Conservation (phyloP, 2,888 invertebrate genomes). For the Serrognathus titanus region DNA sequence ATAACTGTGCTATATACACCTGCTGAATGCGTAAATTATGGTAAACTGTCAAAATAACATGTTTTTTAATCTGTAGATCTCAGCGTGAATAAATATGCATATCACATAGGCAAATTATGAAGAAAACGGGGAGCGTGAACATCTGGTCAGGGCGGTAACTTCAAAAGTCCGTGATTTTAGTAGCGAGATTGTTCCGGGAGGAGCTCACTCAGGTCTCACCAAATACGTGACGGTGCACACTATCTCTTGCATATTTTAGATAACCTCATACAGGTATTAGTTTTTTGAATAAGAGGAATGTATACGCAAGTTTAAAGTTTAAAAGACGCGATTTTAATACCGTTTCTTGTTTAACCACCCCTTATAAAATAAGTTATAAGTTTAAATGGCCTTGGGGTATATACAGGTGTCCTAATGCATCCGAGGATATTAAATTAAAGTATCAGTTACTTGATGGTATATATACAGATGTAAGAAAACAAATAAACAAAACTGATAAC, state of each 20-base stretch:
- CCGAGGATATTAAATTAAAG: too few relatives aligned
- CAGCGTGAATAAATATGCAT: conserved; percentile 7
- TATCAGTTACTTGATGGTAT: too few relatives aligned
- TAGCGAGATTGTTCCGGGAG: conserved; percentile 7
- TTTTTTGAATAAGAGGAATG: too few relatives aligned
- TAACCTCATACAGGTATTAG: conserved; percentile 1
- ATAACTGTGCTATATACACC: background rate
- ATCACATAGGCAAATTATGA: conserved; percentile 8
- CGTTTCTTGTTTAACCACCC: too few relatives aligned
- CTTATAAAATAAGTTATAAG: too few relatives aligned
- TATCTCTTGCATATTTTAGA: conserved; percentile 6
- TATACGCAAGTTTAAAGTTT: too few relatives aligned
- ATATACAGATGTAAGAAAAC: too few relatives aligned
- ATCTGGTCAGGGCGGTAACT: conserved; percentile 6
- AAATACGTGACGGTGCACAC: conserved; percentile 7
- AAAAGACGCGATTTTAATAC: too few relatives aligned
- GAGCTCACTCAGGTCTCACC: conserved; percentile 5
- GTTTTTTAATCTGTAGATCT: conserved; percentile 8
- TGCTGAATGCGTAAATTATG: background rate
- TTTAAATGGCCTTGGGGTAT: too few relatives aligned
- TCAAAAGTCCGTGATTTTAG: conserved; percentile 7
- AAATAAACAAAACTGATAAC: too few relatives aligned
- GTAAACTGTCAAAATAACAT: conserved; percentile 9
- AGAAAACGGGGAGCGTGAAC: background rate
- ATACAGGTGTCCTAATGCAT: too few relatives aligned